Base-by-base conservation (phyloP, 1,140 invertebrate genomes). In the Listronotus bonariensis region DNA sequence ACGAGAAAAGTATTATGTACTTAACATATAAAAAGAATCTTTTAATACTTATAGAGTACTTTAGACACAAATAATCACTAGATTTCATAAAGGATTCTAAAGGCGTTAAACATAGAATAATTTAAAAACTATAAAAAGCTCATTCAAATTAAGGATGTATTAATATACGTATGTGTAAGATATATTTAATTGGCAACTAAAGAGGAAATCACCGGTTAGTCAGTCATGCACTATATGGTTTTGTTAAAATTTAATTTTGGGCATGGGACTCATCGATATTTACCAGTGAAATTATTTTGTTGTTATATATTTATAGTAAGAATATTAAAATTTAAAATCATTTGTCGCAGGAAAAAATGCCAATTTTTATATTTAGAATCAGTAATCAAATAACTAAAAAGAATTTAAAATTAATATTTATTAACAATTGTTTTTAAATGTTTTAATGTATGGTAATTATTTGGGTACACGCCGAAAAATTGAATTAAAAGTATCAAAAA, bases 21-120 rank as follows among this genome's bases (percentile, higher is more conserved):
- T n/a, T 17, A 8, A 17, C 17, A 7, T 14, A 26, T 51, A 36
- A 36, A 36, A 10, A 36, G 34, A 36, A 36, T 10, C 11, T 9
- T 36, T 36, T 9, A 36, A 12, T 36, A 36, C 34, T 10, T 36
- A 36, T n/a, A 36, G 8, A 36, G 31, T 12, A 20, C 20, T 15
- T 46, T 20, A 14, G 26, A 26, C 10, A 18, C 12, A 49, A 17
- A 49, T 6, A 49, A 32, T 10, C 11, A 11, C 18, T n/a, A 4
- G 1, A 20, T 49, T 49, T 31, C 9, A n/a, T n/a, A 49, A 26
- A 17, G 18, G 12, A 26, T 49, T 17, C 1, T 32, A 18, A 1
- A 49, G 31, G 6, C 31, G 18, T 8, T 31, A 17, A 52, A 26
- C 17, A 42, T 42, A 42, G 53, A 42, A 55, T 14, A 54, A 20